These are phyloP conservation scores for Sinodicranocentrus sp. DNA, from an alignment of 2,888 invertebrate species.

Conservation along the genomic window DNA sequence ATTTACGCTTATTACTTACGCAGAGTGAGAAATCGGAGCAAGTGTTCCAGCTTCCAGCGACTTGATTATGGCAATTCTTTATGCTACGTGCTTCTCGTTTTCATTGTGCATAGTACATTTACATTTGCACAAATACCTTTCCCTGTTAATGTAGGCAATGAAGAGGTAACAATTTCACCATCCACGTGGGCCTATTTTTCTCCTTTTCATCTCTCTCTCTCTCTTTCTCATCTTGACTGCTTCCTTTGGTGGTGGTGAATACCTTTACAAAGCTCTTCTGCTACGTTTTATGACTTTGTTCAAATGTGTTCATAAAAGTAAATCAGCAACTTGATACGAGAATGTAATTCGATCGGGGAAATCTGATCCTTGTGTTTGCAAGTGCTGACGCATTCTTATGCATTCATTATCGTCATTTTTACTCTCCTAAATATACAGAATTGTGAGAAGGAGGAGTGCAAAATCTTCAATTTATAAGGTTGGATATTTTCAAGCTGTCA, in stretches of 20 bases:
- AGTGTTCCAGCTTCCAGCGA: conserved; percentile 19
- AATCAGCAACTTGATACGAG: conserved; percentile 45
- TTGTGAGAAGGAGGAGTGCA: conserved; percentile 3
- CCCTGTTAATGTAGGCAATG: too few species aligned
- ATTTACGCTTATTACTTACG: conserved; percentile 30
- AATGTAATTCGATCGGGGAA: conserved; percentile 47
- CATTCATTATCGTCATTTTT: conserved; percentile 45
- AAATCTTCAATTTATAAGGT: conserved; percentile 17
- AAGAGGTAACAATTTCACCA: too few species aligned
- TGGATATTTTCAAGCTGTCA: conserved; percentile 13
- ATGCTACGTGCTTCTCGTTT: not conserved
- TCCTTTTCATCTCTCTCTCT: not conserved
- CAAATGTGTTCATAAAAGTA: conserved; percentile 35
- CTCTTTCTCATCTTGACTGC: not conserved
- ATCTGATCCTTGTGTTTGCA: conserved; percentile 41
- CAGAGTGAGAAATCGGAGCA: conserved; percentile 35
- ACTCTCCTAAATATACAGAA: conserved; percentile 1
- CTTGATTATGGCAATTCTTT: conserved; percentile 18
- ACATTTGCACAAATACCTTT: conserved; percentile 12
- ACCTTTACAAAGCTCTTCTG: not conserved
- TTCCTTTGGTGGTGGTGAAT: not conserved
- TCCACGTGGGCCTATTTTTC: conserved; percentile 38
- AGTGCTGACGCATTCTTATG: conserved; percentile 42
- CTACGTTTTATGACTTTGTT: conserved; percentile 19
- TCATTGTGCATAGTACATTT: not conserved